Conservation (phyloP, 2,113 vertebrate species). For the Sinosuthora webbiana region DNA sequence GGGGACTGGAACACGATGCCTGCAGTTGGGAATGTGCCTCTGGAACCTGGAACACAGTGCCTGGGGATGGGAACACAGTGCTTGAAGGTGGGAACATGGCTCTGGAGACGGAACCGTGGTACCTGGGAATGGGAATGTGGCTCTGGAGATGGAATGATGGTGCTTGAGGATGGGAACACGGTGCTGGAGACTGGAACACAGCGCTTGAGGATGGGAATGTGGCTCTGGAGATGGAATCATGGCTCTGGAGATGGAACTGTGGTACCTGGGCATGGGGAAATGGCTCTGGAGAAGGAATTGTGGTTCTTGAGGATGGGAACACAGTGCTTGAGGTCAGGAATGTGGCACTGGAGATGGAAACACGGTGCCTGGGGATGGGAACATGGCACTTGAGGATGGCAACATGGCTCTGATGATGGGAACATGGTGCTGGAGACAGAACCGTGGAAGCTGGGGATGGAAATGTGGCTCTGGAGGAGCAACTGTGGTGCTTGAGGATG, state of each 20-base stretch:
- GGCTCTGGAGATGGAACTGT: neutral
- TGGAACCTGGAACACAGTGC: neutral
- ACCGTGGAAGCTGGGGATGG: neutral
- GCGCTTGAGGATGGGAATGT: neutral
- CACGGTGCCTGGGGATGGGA: no score
- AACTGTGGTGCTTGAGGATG: rapidly evolving
- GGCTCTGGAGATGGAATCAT: neutral
- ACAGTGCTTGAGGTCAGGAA: no score
- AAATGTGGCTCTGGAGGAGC: neutral
- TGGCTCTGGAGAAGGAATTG: rapidly evolving
- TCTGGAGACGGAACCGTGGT: neutral
- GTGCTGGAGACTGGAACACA: neutral
- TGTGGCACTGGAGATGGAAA: neutral
- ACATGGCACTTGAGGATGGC: no score
- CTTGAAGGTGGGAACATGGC: neutral
- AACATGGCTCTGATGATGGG: neutral
- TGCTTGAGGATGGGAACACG: neutral
- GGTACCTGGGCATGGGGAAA: neutral
- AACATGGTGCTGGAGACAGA: neutral
- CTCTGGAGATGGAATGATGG: neutral
- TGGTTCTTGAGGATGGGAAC: neutral
- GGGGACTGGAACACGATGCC: neutral
- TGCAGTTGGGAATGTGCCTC: neutral
- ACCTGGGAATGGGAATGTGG: neutral
- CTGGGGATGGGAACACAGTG: neutral